These are phyloP conservation scores for Graphium colonna DNA, from an alignment of 2,888 invertebrate genomes.

Conservation along the genomic window DNA sequence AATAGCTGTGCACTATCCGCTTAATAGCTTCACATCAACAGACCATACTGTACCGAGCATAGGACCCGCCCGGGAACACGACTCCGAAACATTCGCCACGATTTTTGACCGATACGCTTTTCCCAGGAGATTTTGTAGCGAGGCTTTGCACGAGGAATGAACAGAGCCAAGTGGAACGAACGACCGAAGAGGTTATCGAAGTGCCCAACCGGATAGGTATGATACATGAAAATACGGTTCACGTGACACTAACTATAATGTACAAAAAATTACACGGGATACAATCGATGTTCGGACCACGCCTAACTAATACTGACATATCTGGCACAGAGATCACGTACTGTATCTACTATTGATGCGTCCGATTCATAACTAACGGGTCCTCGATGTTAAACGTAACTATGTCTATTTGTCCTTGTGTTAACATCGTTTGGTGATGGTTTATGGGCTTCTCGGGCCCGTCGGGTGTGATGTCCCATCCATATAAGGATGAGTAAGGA, in stretches of 20 bases:
- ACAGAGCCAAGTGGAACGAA: slow-evolving; percentile 28
- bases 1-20: slow-evolving; percentile 45
- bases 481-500: too few species aligned
- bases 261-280: slow-evolving; percentile 21
- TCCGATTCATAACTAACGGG: slow-evolving; percentile 36
- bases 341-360: slow-evolving; percentile 34
- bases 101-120: slow-evolving; percentile 43
- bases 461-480: too few species aligned
- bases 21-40: slow-evolving; percentile 35
- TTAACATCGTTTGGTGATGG: slow-evolving; percentile 25
- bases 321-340: slow-evolving; percentile 50
- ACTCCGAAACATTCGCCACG: slow-evolving; percentile 21
- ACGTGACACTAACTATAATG: slow-evolving; percentile 34
- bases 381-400: slow-evolving; percentile 30
- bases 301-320: slow-evolving; percentile 34
- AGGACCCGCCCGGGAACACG: slow-evolving; percentile 27
- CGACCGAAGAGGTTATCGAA: slow-evolving; percentile 33
- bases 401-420: slow-evolving; percentile 4
- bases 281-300: slow-evolving; percentile 26
- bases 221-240: slow-evolving; percentile 29
- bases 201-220: slow-evolving; percentile 44
- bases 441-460: background rate
- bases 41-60: slow-evolving; percentile 26
- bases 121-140: slow-evolving; percentile 65
- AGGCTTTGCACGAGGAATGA: slow-evolving; percentile 51